Conservation (phyloP, 2,797 vertebrate species). For the Hybognathus amarus region DNA sequence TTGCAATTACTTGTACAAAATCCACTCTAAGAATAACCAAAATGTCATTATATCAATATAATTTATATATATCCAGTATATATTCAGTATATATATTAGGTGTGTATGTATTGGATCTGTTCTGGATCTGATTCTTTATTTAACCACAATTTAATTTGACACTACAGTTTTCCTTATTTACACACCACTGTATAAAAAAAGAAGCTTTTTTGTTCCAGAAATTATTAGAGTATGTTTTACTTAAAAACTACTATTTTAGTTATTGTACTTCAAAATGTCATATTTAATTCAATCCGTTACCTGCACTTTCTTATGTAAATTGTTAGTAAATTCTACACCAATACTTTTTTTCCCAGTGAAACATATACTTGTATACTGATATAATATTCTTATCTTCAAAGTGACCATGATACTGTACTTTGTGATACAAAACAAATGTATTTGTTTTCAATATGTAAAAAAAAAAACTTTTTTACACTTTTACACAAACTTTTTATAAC, state of each 20-base stretch:
- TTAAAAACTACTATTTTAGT: not conserved
- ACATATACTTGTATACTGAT: not conserved
- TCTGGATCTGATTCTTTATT: not conserved
- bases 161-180: not conserved
- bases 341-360: not conserved
- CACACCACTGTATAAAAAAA: not conserved
- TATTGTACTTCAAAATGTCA: not conserved
- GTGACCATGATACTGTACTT: not conserved
- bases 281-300: not conserved
- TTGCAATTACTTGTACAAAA: not conserved
- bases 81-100: no score
- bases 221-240: not conserved
- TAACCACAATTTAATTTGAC: not conserved
- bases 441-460: not conserved
- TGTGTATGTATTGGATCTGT: not conserved
- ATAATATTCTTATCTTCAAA: not conserved
- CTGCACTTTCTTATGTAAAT: not conserved
- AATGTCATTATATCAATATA: not conserved
- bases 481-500: fast-evolving
- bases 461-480: not conserved
- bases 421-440: not conserved
- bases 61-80: not conserved
- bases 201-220: no score
- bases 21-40: not conserved
- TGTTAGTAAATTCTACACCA: not conserved